Base-by-base conservation (phyloP, 1,140 invertebrate species). In the Polypedilum pembai region DNA sequence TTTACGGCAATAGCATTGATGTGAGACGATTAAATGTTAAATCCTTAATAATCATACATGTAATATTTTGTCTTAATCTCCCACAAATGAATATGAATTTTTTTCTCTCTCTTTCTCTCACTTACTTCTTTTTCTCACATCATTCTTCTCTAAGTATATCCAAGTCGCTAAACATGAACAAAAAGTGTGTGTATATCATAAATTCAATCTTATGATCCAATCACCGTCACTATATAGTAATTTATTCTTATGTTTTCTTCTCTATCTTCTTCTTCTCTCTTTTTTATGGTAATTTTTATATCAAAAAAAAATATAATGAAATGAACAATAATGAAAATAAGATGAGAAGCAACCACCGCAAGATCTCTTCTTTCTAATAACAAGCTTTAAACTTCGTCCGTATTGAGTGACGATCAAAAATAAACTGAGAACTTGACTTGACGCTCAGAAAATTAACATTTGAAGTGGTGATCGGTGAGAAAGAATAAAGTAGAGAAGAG, bases 1-100 rank as follows among this genome's bases (percentile, higher is more conserved):
- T 3, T 33, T 33, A 33, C 24, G 24, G 24, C 24, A 33, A 33
- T 1, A 33, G 24, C 24, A 33, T 33, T 33, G 24, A 33, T 33
- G 24, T 33, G 45, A 12, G n/a, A 56, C 45, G 45, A 56, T 56
- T 56, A 56, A n/a, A 56, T 4, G 12, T 1, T 15, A 56, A 56
- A 56, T 56, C 45, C 45, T 56, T 56, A n/a, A 56, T 56, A 56
- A 56, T 56, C 45, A 56, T 56, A 56, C 45, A 56, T 56, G 45
- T 56, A 56, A 56, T 56, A 56, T 12, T 12, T 56, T 56, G 12
- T 56, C 24, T 56, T 56, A 56, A 56, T 56, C 45, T 56, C 8
- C 45, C 45, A 56, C 45, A 12, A 56, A 56, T n/a, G 15, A 33
- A 33, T 33, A 3, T 33, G 24, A 33, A 33, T 33, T n/a, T n/a